Base-by-base conservation (phyloP, 1,140 invertebrate genomes). In the Drosophila sp. region DNA sequence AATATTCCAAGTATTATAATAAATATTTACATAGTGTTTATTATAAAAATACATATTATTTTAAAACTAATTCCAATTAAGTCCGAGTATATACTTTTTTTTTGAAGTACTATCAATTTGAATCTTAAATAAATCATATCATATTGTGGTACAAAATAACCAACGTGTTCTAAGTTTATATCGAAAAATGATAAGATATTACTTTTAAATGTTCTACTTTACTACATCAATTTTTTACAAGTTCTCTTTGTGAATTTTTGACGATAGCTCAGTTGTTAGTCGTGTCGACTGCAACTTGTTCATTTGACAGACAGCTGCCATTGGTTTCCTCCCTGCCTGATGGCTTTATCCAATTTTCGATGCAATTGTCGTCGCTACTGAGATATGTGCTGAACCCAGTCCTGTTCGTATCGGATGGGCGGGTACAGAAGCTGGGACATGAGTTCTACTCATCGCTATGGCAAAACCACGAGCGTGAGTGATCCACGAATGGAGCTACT, bases 261-360 rank as follows among this genome's bases (percentile, higher is more conserved):
- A 9, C 5, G n/a, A 21, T 62, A 59, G 65, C 46, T 51, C 46
- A 53, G 9, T 7, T 27, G 25, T 13, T 25, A 57, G 66, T 66
- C 61, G 43, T 7, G 2, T n/a, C 40, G 21, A 11, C 53, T 34
- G 56, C 45, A 41, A 16, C 16, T 27, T 45, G 16, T 6, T 27
- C 18, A 36, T 36, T 40, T 32, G 7, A 43, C 32, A n/a, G 50
- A 36, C 50, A 53, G 32, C 66, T 83, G 80, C 63, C 74, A 51
- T 69, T 82, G 76, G 67, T 76, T 76, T 76, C 54, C 62, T 66
- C 8, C 9, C 57, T 58, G 71, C 62, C 62, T 72, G 78, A 81
- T 81, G 75, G 65, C 70, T 86, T 81, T 76, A 86, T 87, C 82
- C 82, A 81, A 86, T 86, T 86, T 81, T 65, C 74, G 66, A 78